Evolutionary conservation across 1,140 invertebrate genomes (phyloP).

Genomic region (Vollenhovia emeryi): DNA sequence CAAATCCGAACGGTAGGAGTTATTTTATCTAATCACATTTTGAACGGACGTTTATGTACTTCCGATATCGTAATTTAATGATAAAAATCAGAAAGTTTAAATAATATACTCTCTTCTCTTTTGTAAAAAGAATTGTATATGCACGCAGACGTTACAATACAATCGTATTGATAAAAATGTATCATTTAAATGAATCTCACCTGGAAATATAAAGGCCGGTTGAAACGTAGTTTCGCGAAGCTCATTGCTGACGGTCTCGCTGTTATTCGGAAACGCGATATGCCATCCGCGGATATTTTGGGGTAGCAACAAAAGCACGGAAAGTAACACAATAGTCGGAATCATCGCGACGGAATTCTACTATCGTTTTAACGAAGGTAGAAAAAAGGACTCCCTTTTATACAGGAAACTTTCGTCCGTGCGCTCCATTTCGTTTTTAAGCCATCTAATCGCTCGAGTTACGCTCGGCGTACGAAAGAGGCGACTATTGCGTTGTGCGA

Average conservation of each 20-base stretch:
- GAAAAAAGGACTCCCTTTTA: neutral
- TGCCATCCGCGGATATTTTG: conserved; percentile 18
- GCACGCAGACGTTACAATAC: neutral
- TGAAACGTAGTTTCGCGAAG: neutral
- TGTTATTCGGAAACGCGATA: conserved; percentile 14
- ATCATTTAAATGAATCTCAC: conserved; percentile 46
- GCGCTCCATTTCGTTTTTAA: conserved; percentile 49
- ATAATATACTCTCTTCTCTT: neutral
- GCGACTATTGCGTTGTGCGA: neutral
- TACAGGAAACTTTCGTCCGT: conserved; percentile 2
- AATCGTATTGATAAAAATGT: neutral
- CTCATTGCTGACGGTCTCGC: neutral
- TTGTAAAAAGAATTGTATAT: neutral
- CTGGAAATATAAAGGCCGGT: conserved; percentile 62
- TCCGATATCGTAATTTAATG: neutral
- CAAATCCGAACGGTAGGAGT: neutral
- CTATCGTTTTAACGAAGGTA: conserved; percentile 1
- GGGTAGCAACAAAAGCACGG: neutral
- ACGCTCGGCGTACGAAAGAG: conserved; percentile 53
- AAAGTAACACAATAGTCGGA: neutral
- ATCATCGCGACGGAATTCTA: conserved; percentile 21
- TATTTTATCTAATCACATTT: neutral
- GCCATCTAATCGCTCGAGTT: conserved; percentile 60
- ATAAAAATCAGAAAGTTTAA: neutral
- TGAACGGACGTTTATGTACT: neutral